phyloP scores from a whole-genome alignment of 2,888 invertebrate species.

The Deilephila porcellus region DNA sequence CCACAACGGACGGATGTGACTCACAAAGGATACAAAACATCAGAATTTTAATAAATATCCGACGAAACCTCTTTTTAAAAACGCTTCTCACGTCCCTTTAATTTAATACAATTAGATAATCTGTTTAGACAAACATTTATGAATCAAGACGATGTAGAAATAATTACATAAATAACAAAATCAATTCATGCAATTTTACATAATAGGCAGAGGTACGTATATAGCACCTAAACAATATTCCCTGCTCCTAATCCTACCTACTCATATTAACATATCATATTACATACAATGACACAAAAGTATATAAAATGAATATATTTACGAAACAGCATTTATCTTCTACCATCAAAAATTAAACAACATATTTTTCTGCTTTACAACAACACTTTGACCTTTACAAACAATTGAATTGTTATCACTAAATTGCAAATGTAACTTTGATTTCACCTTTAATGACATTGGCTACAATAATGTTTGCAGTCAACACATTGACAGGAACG shows the following conservation, averaged over 20 bases:
- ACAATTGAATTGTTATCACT: neutral
- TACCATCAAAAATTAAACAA: neutral
- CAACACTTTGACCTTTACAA: neutral
- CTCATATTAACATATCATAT: too few species aligned
- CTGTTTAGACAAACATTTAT: too few species aligned
- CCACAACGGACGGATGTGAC: neutral
- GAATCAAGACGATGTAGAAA: too few species aligned
- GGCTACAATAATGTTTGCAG: neutral
- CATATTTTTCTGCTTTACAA: neutral
- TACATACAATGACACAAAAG: neutral
- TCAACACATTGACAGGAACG: constrained; percentile 1
- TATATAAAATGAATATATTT: too few species aligned
- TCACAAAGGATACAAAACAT: constrained; percentile 14
- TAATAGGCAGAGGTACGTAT: too few species aligned
- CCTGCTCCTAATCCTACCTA: too few species aligned
- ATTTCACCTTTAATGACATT: constrained; percentile 2
- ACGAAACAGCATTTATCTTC: too few species aligned
- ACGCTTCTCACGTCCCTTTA: neutral
- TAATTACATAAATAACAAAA: too few species aligned
- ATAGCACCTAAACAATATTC: too few species aligned
- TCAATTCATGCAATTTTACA: too few species aligned
- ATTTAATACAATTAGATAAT: neutral
- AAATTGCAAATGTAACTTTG: constrained; percentile 4
- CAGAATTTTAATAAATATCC: neutral
- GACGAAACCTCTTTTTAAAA: neutral